Base-by-base conservation (phyloP, 2,888 invertebrate genomes). In the Leucophora obtusa region DNA sequence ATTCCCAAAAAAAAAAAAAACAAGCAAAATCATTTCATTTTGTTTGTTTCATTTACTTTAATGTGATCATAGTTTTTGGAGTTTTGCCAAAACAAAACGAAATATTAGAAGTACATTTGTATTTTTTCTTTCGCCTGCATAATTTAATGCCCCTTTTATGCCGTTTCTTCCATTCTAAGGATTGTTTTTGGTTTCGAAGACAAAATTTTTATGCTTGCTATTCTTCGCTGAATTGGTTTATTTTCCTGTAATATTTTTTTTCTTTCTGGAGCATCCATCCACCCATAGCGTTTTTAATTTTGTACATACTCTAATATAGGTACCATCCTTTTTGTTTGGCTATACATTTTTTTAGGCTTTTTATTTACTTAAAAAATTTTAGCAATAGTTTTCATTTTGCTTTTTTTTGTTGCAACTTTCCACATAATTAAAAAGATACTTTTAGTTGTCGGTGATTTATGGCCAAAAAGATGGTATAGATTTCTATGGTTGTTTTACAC, bases 51-150 rank as follows among this genome's bases (percentile, higher is more conserved):
- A 59, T 81, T 77, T 77, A 73, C 63, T 81, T 65, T 74, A 77
- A 77, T 77, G 77, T 81, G 70, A 81, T 77, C 81, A 81, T 70
- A 58, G 58, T 60, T 70, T 74, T 77, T 81, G 81, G 81, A 73
- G 38, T 10, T 21, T 4, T 28, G 81, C 81, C 81, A 81, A 66
- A 68, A 60, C 50, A 10, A 33, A 47, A 65, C 14, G 60, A 51
- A 24, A 38, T 8, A 50, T 62, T 62, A 43, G 43, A 47, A n/a
- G 43, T n/a, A 47, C 43, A 35, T 18, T 50, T 15, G 21, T 50
- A 43, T 15, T 63, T 56, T 24, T 76, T 35, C 69, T 28, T 28
- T 28, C 28, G 28, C 28, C 69, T 76, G 76, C 63, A 71, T 66
- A 59, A 72, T 78, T 66, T 50, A 77, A 59, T 71, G 71, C 54